Base-by-base conservation (phyloP, 30 jellyfish, hydroid and myxozoan genomes). In the Rhopilema esculentum region DNA sequence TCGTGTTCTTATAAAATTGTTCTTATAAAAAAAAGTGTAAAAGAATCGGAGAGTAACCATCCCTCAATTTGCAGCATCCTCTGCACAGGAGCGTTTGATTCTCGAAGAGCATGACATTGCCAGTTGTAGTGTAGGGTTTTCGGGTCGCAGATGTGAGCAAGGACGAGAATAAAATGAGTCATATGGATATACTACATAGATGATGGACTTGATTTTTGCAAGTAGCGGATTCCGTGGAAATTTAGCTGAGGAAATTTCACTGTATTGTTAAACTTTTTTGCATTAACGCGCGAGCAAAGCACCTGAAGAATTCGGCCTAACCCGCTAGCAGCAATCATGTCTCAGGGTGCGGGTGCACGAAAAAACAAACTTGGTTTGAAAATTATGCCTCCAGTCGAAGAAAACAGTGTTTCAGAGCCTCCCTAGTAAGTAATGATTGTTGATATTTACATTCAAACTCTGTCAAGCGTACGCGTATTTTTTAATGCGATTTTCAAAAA, bases 331-430 rank as follows among this genome's bases (percentile, higher is more conserved):
- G 9, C 83, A 40, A 25, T 4, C 88, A 85, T 85, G 94, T 78
- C 95, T 87, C 90, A 77, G 71, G 90, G 77, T 26, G 77, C 91
- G 0, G 79, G 79, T 26, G 97, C 97, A 70, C 82, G 95, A 71
- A 92, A 92, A 83, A 92, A 92, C 70, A 92, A 87, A 50, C 91
- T 92, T 64, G 92, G 89, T 86, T 74, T 92, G 48, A 92, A 87
- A 74, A 80, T 87, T 82, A 74, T 73, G 86, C 98, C 98, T 49
- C 93, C 98, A 32, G 98, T 93, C 18, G 95, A 93, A 79, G 98
- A 93, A 70, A 89, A 93, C 57, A 79, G 95, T 75, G 97, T 93
- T 19, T 53, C 98, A 4, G 97, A 87, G 67, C 94, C 91, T 48
- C 88, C 97, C 25, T 87, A 89, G 98, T 93, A 78, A 80, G 98